A percentile compares a stretch with the other conserved stretches of the same genome.
Evolutionary conservation across 2,113 vertebrate species (phyloP).

Genomic region (Astur gentilis): DNA sequence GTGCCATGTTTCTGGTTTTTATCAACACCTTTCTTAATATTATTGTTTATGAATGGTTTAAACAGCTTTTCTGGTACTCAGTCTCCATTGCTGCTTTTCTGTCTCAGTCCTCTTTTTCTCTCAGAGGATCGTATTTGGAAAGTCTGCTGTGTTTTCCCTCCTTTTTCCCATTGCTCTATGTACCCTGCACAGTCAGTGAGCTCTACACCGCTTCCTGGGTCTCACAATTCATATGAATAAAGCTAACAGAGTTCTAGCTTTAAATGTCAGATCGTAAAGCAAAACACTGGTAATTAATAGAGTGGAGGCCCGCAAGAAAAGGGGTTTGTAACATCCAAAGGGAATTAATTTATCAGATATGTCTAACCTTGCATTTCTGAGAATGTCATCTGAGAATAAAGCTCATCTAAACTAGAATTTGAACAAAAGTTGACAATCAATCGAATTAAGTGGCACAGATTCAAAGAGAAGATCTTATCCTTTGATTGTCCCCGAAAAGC

Average conservation of each 20-base stretch:
- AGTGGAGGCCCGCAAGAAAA: background rate
- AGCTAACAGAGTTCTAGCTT: background rate
- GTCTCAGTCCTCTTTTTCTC: background rate
- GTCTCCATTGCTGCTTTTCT: background rate
- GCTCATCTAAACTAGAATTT: slow-evolving; percentile 9
- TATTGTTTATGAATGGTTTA: background rate
- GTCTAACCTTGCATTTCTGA: slow-evolving; percentile 29
- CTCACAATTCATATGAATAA: background rate
- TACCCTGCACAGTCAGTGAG: background rate
- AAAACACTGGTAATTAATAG: background rate
- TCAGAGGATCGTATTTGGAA: background rate
- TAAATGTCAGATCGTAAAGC: background rate
- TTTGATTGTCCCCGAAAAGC: background rate
- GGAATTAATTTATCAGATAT: background rate
- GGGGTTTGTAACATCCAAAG: background rate
- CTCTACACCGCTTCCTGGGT: background rate
- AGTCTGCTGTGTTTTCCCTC: background rate
- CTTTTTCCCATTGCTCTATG: background rate
- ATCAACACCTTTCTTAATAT: background rate
- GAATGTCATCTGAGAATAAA: slow-evolving; percentile 18
- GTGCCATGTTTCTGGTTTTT: background rate
- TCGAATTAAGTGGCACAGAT: background rate
- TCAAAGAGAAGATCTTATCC: background rate
- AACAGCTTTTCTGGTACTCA: background rate
- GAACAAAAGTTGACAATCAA: background rate